Evolutionary conservation across 2,888 invertebrate species (phyloP).

Genomic region (Lithophane socia): DNA sequence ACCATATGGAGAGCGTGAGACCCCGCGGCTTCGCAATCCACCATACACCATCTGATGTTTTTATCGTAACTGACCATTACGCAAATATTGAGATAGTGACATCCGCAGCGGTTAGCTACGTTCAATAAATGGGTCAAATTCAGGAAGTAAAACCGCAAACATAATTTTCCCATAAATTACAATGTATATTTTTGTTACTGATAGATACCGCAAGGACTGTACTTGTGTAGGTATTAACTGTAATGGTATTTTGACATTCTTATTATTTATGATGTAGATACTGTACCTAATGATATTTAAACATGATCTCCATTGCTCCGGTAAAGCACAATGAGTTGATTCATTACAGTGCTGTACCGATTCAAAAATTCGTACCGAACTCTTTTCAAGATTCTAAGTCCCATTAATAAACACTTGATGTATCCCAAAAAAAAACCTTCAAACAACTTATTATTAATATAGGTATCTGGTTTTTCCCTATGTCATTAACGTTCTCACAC

Average conservation of each 20-base stretch:
- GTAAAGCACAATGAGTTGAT: conserved; percentile 6
- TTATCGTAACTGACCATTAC: conserved; percentile 77
- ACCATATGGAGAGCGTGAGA: conserved; percentile 81
- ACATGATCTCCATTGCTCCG: conserved; percentile 27
- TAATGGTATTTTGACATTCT: conserved; percentile 13
- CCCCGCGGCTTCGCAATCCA: conserved; percentile 67
- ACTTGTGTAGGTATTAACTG: conserved; percentile 12
- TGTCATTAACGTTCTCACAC: conserved; percentile 56
- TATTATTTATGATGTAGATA: conserved; percentile 4
- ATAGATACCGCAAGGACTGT: conserved; percentile 50
- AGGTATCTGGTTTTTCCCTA: conserved; percentile 26
- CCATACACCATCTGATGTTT: conserved; percentile 76
- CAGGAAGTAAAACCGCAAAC: conserved; percentile 87
- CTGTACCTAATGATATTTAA: conserved; percentile 8
- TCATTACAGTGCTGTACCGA: conserved; percentile 4
- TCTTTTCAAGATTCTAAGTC: conserved; percentile 5
- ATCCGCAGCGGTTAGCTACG: conserved; percentile 80
- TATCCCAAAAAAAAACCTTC: conserved; percentile 26
- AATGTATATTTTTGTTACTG: conserved; percentile 55
- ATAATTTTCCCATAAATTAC: conserved; percentile 74
- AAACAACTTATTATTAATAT: conserved; percentile 35
- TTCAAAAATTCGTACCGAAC: neutral
- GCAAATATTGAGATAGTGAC: conserved; percentile 80
- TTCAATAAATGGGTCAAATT: conserved; percentile 80
- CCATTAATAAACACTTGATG: conserved; percentile 25